Evolutionary conservation across 2,888 invertebrate genomes (phyloP).

Genomic region (Linyphia triangularis): DNA sequence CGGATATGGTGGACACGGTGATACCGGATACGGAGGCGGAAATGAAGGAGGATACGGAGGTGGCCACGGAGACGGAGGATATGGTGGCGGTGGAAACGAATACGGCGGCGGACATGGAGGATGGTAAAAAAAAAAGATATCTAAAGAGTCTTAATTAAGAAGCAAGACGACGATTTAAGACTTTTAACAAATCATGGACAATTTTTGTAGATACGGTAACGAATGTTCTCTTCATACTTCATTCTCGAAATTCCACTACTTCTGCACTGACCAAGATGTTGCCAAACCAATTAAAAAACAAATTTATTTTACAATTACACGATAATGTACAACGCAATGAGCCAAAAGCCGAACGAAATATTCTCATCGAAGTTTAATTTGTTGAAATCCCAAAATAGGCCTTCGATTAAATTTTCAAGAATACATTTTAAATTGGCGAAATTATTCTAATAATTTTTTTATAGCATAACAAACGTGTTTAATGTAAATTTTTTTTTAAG

Average conservation of each 20-base stretch:
- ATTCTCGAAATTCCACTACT: conserved; percentile 25
- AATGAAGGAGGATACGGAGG: conserved; percentile 78
- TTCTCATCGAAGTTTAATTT: not conserved
- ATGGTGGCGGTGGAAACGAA: conserved; percentile 77
- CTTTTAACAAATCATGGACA: conserved; percentile 62
- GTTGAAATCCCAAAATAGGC: not conserved
- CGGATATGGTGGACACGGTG: conserved; percentile 79
- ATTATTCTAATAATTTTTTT: not conserved
- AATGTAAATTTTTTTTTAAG: not conserved
- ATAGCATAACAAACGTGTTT: not conserved
- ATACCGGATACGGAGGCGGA: conserved; percentile 86
- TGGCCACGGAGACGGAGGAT: conserved; percentile 86
- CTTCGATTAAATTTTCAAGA: not conserved
- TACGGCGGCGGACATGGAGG: conserved; percentile 84
- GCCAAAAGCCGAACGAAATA: not conserved
- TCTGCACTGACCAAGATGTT: conserved; percentile 26
- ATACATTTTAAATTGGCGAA: not conserved
- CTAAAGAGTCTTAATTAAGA: conserved; percentile 12
- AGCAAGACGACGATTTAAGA: not conserved
- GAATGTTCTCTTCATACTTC: conserved; percentile 22
- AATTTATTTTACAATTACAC: too few species aligned
- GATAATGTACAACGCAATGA: not conserved
- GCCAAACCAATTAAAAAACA: conserved; percentile 32
- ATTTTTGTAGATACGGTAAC: conserved; percentile 69
- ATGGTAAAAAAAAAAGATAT: conserved; percentile 44